Evolutionary conservation across 2,113 vertebrate genomes (phyloP).

Genomic region (Chloebia gouldiae): DNA sequence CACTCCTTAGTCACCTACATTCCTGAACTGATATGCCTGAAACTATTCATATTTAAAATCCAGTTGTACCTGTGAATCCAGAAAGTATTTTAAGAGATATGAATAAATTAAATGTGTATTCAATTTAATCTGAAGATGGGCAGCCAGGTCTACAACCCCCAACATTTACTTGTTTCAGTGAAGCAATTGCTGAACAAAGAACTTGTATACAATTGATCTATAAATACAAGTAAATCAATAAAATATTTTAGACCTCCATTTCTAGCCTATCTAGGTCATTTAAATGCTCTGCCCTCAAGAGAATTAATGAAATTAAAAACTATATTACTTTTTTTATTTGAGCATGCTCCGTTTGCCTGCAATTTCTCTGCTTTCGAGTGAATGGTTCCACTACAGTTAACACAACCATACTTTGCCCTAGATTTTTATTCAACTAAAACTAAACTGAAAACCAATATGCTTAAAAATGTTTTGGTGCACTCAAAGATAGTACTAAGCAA

Average conservation of each 20-base stretch:
- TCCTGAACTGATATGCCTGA: neutral
- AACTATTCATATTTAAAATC: neutral
- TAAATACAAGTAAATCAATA: slow-evolving; percentile 61
- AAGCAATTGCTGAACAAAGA: slow-evolving; percentile 11
- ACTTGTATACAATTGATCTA: slow-evolving; percentile 5
- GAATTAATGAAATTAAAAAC: slow-evolving; percentile 51
- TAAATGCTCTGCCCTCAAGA: neutral
- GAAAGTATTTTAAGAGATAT: neutral
- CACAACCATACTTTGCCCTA: neutral
- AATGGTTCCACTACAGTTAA: neutral
- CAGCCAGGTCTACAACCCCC: neutral
- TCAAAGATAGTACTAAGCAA: neutral
- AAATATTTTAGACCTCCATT: slow-evolving; percentile 50
- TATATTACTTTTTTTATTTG: slow-evolving; percentile 13
- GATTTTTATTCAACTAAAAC: neutral
- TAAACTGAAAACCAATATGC: neutral
- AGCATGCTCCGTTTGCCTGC: neutral
- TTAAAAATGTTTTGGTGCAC: neutral
- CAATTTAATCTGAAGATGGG: neutral
- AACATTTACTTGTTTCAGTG: neutral
- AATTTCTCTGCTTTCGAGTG: neutral
- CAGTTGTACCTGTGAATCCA: neutral
- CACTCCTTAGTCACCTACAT: accelerated
- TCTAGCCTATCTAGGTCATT: slow-evolving; percentile 18
- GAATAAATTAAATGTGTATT: neutral